Percentiles rank a stretch among this genome's conserved stretches.
Evolutionary conservation across 2,888 invertebrate genomes (phyloP).

Genomic region (Argyresthia albistria): DNA sequence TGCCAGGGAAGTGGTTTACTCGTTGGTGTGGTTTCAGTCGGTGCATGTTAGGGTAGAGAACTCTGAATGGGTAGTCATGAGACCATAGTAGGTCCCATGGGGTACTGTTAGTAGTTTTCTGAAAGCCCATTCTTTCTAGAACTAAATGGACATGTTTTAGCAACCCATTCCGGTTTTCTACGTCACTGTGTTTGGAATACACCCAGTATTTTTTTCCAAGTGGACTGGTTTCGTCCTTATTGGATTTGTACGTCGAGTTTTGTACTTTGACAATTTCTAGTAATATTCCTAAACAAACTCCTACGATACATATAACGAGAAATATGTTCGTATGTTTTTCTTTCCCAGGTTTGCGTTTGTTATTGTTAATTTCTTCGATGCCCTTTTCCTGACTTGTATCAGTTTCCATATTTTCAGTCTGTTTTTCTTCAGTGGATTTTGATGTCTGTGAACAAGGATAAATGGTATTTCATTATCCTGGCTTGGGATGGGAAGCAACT

Average conservation of each 20-base stretch:
- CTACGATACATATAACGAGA: conserved; percentile 42
- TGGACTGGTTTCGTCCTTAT: conserved; percentile 11
- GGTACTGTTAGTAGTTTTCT: conserved; percentile 61
- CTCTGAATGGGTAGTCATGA: conserved; percentile 91
- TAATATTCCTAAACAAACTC: conserved; percentile 39
- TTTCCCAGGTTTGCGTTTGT: conserved; percentile 14
- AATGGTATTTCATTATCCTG: too few relatives aligned
- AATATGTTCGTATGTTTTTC: conserved; percentile 31
- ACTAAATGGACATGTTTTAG: conserved; percentile 87
- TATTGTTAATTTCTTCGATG: conserved; percentile 15
- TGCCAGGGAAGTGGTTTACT: conserved; percentile 96
- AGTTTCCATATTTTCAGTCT: background rate
- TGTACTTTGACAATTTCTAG: conserved; percentile 39
- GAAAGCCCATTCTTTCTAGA: conserved; percentile 82
- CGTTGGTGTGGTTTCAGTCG: conserved; percentile 80
- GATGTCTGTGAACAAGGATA: background rate
- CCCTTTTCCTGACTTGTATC: background rate
- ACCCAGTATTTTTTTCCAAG: conserved; percentile 65
- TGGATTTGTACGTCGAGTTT: conserved; percentile 23
- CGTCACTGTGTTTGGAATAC: conserved; percentile 65
- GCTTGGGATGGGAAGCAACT: too few relatives aligned
- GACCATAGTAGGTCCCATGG: conserved; percentile 95
- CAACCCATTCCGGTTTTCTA: conserved; percentile 75
- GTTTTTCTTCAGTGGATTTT: background rate
- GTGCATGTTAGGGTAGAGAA: conserved; percentile 60